These are phyloP conservation scores for Trichonephila clavipes DNA, from an alignment of 1,140 invertebrate genomes.

Conservation along the genomic window DNA sequence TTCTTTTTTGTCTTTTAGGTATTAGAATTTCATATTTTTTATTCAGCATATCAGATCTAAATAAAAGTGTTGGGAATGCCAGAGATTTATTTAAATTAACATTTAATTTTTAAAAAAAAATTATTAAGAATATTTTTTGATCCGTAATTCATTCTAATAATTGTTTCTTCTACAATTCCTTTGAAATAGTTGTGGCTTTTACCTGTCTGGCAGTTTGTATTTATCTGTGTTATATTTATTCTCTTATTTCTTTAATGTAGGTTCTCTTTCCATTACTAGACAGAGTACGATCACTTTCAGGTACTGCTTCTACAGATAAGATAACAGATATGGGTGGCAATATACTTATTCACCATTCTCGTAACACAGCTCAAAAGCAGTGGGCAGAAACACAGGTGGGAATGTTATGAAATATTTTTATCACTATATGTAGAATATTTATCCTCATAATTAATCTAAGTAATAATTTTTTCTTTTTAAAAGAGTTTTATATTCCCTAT, in stretches of 20 bases:
- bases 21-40: too few species aligned
- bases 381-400: constrained; percentile 98
- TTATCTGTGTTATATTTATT: too few species aligned
- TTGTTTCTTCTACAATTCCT: too few species aligned
- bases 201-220: too few species aligned
- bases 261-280: constrained; percentile 97
- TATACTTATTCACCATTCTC: constrained; percentile 98
- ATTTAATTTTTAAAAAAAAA: too few species aligned
- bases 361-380: constrained; percentile 99
- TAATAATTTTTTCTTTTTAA: background rate
- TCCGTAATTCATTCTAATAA: too few species aligned
- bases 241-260: constrained; percentile 79
- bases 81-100: too few species aligned
- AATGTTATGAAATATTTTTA: background rate
- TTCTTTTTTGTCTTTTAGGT: too few species aligned
- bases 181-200: too few species aligned
- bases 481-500: background rate
- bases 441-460: background rate
- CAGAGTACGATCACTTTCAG: constrained; percentile 93
- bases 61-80: too few species aligned
- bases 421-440: background rate
- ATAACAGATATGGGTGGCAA: constrained; percentile 89
- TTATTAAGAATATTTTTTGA: too few species aligned
- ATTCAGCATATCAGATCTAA: too few species aligned
- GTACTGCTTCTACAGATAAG: constrained; percentile 95